Evolutionary conservation across 2,113 vertebrate genomes (phyloP), one percentile per base, ranked within the genome.

Genomic region (Hydrochoerus hydrochaeris): DNA sequence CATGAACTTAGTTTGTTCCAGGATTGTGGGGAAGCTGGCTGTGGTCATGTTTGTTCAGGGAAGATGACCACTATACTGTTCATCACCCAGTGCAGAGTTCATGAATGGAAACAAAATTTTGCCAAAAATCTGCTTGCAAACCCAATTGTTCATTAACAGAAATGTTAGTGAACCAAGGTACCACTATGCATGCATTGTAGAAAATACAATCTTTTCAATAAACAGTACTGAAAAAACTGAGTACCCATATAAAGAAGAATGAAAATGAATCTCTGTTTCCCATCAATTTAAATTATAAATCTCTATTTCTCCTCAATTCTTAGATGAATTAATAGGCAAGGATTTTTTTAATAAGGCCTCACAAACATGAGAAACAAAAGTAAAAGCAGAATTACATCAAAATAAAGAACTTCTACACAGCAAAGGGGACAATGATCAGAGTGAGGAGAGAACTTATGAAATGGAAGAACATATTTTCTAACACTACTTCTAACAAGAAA

Each of bases 181-280:
- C 24, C 24, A 44, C n/a, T 44, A 26, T 14, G 0, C 24, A 44
- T 44, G 71, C 41, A 54, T 2, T 28, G 22, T 1, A 52, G 5
- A 46, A 19, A 28, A 3, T 1, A 1, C 2, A n/a, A 35, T 14
- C 32, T 65, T 19, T 4, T 30, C 9, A 14, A 12, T 30, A 52
- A 78, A 52, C 49, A 17, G 3, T 54, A 3, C 7, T 81, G 24
- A 6, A 28, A 32, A 49, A 65, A 46, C 16, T 19, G 65, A 8
- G 38, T 46, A 4, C 24, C 20, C 7, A 52, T 32, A 52, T 52
- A 49, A 32, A 78, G 77, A 44, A 46, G 41, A 77, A 52, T 60
- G 57, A 60, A 83, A 83, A 12, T 28, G 38, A 5, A 4, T 57
- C 7, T 4, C 32, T 73, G 19, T n/a, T 1, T 46, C 30, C 57